A percentile compares a stretch with the other conserved stretches of the same genome.
Evolutionary conservation across 2,797 vertebrate species (phyloP).

Genomic region (Gadopsis marmoratus): DNA sequence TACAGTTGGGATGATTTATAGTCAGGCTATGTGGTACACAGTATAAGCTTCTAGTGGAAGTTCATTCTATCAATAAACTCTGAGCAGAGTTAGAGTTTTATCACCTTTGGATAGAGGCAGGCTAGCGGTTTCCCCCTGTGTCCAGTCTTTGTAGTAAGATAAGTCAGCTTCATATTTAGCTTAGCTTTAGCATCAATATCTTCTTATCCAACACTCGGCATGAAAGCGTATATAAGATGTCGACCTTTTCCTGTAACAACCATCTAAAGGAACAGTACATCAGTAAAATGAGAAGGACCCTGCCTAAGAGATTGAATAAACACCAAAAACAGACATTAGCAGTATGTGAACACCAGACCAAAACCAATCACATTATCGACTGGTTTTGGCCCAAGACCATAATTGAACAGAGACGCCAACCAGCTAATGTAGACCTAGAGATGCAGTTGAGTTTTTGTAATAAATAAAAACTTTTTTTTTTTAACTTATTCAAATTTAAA

Average conservation of each 20-base stretch:
- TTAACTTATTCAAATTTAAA: too few relatives aligned
- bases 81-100: not conserved
- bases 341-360: not conserved
- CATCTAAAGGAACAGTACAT: not conserved
- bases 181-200: not conserved
- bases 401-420: not conserved
- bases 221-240: not conserved
- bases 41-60: not conserved
- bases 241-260: not conserved
- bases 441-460: not conserved
- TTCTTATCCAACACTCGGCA: not conserved
- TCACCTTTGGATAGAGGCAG: not conserved
- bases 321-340: too few relatives aligned
- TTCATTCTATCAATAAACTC: not conserved
- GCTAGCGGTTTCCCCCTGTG: not conserved
- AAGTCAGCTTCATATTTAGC: not conserved
- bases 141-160: not conserved
- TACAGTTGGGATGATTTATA: not conserved
- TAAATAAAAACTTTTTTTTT: too few relatives aligned
- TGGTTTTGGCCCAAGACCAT: not conserved
- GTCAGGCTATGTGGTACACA: not conserved
- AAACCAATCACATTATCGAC: not conserved
- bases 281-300: not conserved
- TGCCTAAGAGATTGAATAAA: not conserved
- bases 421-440: not conserved